These are phyloP conservation scores for Siniperca chuatsi DNA, from an alignment of 2,113 vertebrate genomes.

Conservation along the genomic window DNA sequence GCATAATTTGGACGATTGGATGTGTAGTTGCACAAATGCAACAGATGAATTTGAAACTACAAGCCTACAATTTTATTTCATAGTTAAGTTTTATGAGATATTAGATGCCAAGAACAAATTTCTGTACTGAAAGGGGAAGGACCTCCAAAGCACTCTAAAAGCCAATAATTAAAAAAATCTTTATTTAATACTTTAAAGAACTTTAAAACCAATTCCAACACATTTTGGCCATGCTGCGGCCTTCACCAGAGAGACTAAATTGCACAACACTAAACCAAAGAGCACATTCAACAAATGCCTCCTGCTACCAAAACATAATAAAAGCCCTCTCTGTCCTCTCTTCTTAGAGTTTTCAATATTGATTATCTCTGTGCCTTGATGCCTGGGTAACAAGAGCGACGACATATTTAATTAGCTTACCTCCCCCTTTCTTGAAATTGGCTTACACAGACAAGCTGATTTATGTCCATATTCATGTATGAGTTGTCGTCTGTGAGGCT, in stretches of 20 bases:
- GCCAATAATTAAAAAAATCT: slow-evolving; percentile 28
- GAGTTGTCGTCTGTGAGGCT: slow-evolving; percentile 67
- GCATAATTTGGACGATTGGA: slow-evolving; percentile 36
- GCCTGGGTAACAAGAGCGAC: slow-evolving; percentile 15
- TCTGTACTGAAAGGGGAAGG: neutral
- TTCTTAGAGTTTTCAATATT: neutral
- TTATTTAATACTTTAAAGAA: slow-evolving; percentile 27
- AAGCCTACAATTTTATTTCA: no score
- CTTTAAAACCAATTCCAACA: slow-evolving; percentile 22
- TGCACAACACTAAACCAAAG: slow-evolving; percentile 32
- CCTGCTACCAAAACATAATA: slow-evolving; percentile 20
- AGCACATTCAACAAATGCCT: slow-evolving; percentile 28
- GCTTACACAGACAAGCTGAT: slow-evolving; percentile 65
- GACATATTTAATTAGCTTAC: slow-evolving; percentile 48
- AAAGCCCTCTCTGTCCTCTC: slow-evolving; percentile 22
- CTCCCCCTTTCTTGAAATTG: slow-evolving; percentile 34
- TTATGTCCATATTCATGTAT: slow-evolving; percentile 66
- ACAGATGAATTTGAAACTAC: slow-evolving; percentile 21
- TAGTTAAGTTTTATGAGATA: slow-evolving; percentile 22
- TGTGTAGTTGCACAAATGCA: neutral
- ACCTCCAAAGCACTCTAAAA: slow-evolving; percentile 11
- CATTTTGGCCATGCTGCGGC: slow-evolving; percentile 16
- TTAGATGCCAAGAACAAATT: slow-evolving; percentile 34
- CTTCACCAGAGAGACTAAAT: slow-evolving; percentile 19
- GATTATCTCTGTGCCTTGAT: neutral